Base-by-base conservation (phyloP, 1,140 invertebrate species). In the Pomacea maculata region DNA sequence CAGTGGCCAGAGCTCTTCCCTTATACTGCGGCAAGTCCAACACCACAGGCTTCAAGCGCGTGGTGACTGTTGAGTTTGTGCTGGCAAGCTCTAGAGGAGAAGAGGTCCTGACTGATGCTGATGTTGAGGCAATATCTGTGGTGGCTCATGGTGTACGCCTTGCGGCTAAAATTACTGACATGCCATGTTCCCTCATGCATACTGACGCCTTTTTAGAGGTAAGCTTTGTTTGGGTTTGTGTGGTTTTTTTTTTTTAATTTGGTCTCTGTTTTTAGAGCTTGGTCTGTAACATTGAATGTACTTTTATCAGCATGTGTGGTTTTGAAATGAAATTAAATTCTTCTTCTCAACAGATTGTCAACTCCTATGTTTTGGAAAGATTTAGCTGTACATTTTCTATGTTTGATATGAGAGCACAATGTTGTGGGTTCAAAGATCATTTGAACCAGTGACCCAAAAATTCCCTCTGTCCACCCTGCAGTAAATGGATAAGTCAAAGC, bases 181-280 rank as follows among this genome's bases (percentile, higher is more conserved):
- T 94, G 25, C 96, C 96, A 1, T 95, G 95, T 88, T 95, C 94
- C 89, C 94, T 96, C 82, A 96, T 97, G 96, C 94, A 95, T 86
- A 96, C 96, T 1, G 94, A 95, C 88, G 91, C 93, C 75, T 97
- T 97, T 86, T 88, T 97, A 52, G 89, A 95, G 91, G 95, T 95
- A 87, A 86, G 83, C 19, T 65, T 25, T 64, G 25, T 73, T 73
- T 21, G 11, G 15, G 7, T 12, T 5, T 73, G 7, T 21, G 10
- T 61, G 61, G n/a, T 3, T 61, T 79, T 63, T 2, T 72, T 82
- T 63, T 78, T 29, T 17, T 3, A 25, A 45, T 11, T 21, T 21
- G 54, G 14, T 0, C 52, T 45, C 34, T 71, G 29, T 79, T n/a
- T 0, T n/a, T 11, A 72, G 9, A 64, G 34, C 29, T 65, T 61